Conservation (phyloP, 1,140 invertebrate species). For the Phymastichus coffea region DNA sequence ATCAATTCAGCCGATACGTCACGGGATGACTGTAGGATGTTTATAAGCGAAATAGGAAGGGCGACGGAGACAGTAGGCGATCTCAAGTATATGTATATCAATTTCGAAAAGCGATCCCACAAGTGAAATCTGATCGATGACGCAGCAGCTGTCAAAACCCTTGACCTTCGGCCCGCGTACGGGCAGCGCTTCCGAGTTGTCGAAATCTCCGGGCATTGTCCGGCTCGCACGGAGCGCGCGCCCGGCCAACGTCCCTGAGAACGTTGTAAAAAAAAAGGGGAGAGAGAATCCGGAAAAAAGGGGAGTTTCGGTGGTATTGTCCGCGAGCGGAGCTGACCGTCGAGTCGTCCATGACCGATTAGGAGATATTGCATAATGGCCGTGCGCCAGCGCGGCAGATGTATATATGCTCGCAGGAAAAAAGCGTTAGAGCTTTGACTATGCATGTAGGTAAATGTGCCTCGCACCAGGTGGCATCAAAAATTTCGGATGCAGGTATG, state of each 20-base stretch:
- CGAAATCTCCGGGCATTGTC: constrained; percentile 12
- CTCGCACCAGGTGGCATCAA: constrained; percentile 6
- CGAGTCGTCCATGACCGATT: constrained; percentile 2
- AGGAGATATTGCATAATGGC: constrained; percentile 13
- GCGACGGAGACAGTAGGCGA: too few relatives aligned
- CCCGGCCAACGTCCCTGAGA: neutral
- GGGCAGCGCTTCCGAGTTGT: neutral
- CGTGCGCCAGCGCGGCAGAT: neutral
- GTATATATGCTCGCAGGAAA: neutral
- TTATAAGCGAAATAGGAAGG: too few relatives aligned
- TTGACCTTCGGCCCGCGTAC: neutral
- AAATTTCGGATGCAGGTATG: constrained; percentile 17
- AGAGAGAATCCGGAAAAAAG: constrained; percentile 5
- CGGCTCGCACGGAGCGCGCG: neutral
- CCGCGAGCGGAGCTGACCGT: constrained; percentile 7
- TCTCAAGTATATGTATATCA: too few relatives aligned
- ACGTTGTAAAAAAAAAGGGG: neutral
- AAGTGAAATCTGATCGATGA: constrained; percentile 7
- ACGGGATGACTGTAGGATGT: too few relatives aligned
- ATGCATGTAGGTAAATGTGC: neutral
- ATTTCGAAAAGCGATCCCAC: neutral
- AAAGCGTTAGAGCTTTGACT: constrained; percentile 6
- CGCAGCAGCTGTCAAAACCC: constrained; percentile 6
- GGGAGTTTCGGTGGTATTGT: too few relatives aligned
- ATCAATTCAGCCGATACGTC: too few relatives aligned